A percentile compares a stretch with the other conserved stretches of the same genome.
Evolutionary conservation across 2,797 vertebrate species (phyloP).

Genomic region (Sebastes itinus): DNA sequence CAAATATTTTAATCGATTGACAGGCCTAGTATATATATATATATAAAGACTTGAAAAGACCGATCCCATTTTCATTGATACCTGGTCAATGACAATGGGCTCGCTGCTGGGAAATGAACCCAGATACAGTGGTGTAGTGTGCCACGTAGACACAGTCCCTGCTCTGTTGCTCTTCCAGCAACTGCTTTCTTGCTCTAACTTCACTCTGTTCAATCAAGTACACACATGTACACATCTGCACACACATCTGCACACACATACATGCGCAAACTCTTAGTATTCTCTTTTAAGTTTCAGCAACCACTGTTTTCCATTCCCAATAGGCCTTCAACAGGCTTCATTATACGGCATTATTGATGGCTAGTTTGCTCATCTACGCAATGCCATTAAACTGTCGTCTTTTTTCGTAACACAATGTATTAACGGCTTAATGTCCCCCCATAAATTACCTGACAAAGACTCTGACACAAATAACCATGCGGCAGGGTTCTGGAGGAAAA

Average conservation of each 20-base stretch:
- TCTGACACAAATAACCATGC: conserved; percentile 72
- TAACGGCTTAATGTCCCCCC: conserved; percentile 79
- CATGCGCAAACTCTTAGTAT: conserved; percentile 7
- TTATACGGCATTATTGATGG: conserved; percentile 76
- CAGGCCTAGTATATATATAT: no score
- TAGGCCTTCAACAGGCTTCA: conserved; percentile 55
- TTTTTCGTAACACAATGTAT: conserved; percentile 74
- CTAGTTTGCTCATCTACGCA: conserved; percentile 78
- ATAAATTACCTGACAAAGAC: conserved; percentile 86
- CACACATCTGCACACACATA: neutral
- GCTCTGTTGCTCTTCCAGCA: neutral
- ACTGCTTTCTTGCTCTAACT: neutral
- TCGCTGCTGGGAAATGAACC: neutral
- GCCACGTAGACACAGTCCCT: neutral
- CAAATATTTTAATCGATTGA: no score
- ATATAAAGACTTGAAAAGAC: no score
- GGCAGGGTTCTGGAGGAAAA: conserved; percentile 67
- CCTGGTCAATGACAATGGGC: neutral
- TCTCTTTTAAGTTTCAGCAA: conserved; percentile 52
- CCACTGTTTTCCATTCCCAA: conserved; percentile 45
- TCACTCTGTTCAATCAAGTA: neutral
- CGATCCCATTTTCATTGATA: no score
- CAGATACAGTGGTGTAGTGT: neutral
- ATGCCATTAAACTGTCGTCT: conserved; percentile 76
- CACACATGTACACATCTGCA: neutral